Base-by-base conservation (phyloP, 2,113 vertebrate species). In the Mirza zaza region DNA sequence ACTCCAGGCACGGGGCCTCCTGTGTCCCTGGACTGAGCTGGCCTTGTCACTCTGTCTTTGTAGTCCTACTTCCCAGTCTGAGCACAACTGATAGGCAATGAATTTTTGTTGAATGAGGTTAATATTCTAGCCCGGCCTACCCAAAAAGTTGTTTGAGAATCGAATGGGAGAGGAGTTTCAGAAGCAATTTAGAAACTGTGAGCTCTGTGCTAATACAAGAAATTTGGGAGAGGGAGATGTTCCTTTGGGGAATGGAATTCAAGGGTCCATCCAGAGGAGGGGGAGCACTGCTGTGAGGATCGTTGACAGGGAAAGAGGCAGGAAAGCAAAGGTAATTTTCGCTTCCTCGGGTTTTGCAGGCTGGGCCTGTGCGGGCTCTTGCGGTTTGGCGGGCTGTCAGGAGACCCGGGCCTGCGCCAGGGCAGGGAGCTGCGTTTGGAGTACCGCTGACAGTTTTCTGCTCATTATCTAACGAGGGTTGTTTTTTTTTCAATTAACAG, bases 401-500 rank as follows among this genome's bases (percentile, higher is more conserved):
- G 45, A 45, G 45, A 1, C 45, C 45, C n/a, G n/a, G n/a, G 55
- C 34, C 29, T 13, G 8, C n/a, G 80, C 92, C 80, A 95, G 73
- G 29, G 48, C 27, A 21, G 75, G 25, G 68, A n/a, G 32, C 65
- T 36, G 52, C 87, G 75, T 61, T 90, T 88, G 80, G 8, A 70
- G 95, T 50, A 68, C 7, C 57, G 71, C 42, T 63, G 75, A 70
- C 87, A 25, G 71, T 71, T 89, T 92, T 63, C 84, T 70, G 63
- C 76, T 85, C 55, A 36, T 85, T 80, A 87, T 20, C 85, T 82
- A 76, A 91, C 65, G 57, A 84, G 87, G 20, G 57, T 21, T 55
- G 50, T 92, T 89, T 90, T 76, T 90, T 89, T 77, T 90, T 45
- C 73, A 61, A 57, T n/a, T 52, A 88, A 67, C 36, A 77, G 34